Evolutionary conservation across 2,797 vertebrate species (phyloP).

Genomic region (Cynodonichthys magdalenae): DNA sequence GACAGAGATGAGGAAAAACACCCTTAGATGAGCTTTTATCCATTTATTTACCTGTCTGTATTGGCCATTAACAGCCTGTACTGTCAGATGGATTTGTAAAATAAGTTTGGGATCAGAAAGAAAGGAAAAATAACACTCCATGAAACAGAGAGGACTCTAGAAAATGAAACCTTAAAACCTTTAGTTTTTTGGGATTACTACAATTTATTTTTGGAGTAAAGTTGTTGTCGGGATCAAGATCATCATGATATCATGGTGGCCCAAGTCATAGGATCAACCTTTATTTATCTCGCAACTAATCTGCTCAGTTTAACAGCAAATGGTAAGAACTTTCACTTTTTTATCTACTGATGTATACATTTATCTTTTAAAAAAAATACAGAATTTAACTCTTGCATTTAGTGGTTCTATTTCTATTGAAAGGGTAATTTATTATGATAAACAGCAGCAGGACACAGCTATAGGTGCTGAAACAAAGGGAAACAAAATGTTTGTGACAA

Average conservation of each 20-base stretch:
- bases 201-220: constrained; percentile 39
- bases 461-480: background rate
- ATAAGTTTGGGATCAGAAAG: constrained; percentile 13
- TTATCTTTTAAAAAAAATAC: background rate
- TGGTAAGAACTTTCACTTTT: constrained; percentile 64
- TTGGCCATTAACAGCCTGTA: constrained; percentile 57
- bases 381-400: background rate
- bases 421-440: no score
- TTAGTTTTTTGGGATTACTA: background rate
- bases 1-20: constrained; percentile 54
- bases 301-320: constrained; percentile 45
- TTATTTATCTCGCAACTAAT: constrained; percentile 59
- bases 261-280: constrained; percentile 69
- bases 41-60: constrained; percentile 67
- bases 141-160: background rate
- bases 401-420: background rate
- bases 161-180: constrained; percentile 6
- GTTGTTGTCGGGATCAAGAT: constrained; percentile 53
- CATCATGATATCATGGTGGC: constrained; percentile 85
- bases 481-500: background rate
- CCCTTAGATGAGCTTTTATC: constrained; percentile 81
- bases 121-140: background rate
- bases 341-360: background rate
- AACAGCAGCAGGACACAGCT: no score
- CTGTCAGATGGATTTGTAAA: constrained; percentile 38